Evolutionary conservation across 92 coral and sea anemone species (phyloP).

Genomic region (Porites cylindrica): DNA sequence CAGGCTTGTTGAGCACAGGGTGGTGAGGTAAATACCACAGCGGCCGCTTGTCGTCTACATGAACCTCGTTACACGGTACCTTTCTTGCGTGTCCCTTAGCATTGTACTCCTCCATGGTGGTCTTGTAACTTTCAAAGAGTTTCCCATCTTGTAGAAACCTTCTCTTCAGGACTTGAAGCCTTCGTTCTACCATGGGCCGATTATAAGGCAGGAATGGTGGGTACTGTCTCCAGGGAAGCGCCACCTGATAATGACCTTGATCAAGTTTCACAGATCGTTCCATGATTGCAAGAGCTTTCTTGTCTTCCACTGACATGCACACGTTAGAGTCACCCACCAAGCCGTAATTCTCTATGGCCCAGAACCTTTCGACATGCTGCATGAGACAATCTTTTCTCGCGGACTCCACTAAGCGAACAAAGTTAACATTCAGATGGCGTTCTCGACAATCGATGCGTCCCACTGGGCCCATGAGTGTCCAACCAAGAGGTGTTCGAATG

Average conservation of each 20-base stretch:
- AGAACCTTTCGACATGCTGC: constrained; percentile 1
- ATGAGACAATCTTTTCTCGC: background rate
- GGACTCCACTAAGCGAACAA: background rate
- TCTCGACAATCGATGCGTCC: background rate
- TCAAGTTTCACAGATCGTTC: constrained; percentile 12
- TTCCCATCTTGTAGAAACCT: constrained; percentile 33
- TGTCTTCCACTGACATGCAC: constrained; percentile 31
- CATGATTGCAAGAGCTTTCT: constrained; percentile 34
- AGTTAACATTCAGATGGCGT: background rate
- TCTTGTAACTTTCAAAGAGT: constrained; percentile 38
- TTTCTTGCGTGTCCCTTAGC: constrained; percentile 47
- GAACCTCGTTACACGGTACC: constrained; percentile 18
- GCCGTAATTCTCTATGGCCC: background rate
- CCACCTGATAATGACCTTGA: constrained; percentile 52
- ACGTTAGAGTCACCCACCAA: background rate
- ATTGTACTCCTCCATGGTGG: constrained; percentile 35
- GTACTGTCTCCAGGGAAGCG: constrained; percentile 40
- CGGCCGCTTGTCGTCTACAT: constrained; percentile 4
- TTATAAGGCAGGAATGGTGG: constrained; percentile 35
- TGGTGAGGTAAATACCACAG: constrained; percentile 36
- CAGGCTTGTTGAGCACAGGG: too few species aligned
- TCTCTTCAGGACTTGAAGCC: constrained; percentile 24
- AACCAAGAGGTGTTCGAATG: constrained; percentile 43
- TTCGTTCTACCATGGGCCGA: constrained; percentile 32
- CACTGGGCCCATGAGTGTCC: constrained; percentile 44